A percentile compares a stretch with the other conserved stretches of the same genome.
These are phyloP conservation scores for Sternarchorhynchus goeldii DNA, from an alignment of 2,797 vertebrate genomes.

Conservation along the genomic window DNA sequence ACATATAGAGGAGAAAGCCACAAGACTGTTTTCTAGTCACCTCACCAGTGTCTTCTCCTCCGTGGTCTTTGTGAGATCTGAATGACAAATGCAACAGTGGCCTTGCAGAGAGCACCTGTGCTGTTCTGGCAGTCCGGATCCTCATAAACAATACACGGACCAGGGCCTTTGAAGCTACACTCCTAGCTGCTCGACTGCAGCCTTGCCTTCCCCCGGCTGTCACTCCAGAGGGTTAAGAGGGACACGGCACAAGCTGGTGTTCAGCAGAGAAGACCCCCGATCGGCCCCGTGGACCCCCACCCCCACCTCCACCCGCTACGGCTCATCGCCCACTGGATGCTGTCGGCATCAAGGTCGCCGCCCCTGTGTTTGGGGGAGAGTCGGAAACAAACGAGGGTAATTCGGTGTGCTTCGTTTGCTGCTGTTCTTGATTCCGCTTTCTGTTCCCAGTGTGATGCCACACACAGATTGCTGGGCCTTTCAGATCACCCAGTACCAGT, in stretches of 20 bases:
- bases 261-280: slow-evolving; percentile 32
- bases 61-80: slow-evolving; percentile 31
- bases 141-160: slow-evolving; percentile 56
- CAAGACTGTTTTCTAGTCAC: slow-evolving; percentile 24
- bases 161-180: slow-evolving; percentile 36
- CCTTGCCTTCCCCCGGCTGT: slow-evolving; percentile 32
- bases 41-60: slow-evolving; percentile 37
- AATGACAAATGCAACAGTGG: slow-evolving; percentile 40
- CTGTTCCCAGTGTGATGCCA: neutral
- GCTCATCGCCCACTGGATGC: slow-evolving; percentile 38
- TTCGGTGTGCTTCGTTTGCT: neutral
- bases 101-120: slow-evolving; percentile 16
- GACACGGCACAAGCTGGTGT: slow-evolving; percentile 18
- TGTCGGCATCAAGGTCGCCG: slow-evolving; percentile 13
- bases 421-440: no score
- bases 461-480: neutral
- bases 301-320: neutral
- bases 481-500: slow-evolving; percentile 6
- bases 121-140: slow-evolving; percentile 46
- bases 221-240: slow-evolving; percentile 43
- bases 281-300: no score
- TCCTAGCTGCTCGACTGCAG: slow-evolving; percentile 39
- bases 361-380: slow-evolving; percentile 16
- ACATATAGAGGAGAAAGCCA: slow-evolving; percentile 24
- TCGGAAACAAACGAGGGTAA: neutral